A percentile compares a stretch with the other conserved stretches of the same genome.
phyloP scores from a whole-genome alignment of 2,113 vertebrate genomes.

The Pelodiscus sinensis region DNA sequence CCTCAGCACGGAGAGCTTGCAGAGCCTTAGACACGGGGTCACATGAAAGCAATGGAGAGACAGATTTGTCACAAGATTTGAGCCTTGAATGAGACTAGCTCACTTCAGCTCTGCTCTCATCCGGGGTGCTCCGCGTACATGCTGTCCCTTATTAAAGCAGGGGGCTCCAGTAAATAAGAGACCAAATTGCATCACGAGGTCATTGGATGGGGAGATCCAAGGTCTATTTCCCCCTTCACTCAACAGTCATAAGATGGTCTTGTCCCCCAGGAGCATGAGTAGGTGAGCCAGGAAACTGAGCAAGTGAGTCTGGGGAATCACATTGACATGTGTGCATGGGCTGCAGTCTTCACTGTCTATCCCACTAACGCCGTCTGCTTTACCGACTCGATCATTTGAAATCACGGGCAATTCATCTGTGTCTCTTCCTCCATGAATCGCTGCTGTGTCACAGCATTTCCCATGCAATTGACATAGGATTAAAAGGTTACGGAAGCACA shows the following conservation, averaged over 20 bases:
- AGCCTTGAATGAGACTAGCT: too few relatives aligned
- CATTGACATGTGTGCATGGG: not conserved
- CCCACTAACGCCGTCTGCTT: not conserved
- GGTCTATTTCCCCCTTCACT: not conserved
- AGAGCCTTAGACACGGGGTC: too few relatives aligned
- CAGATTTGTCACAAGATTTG: too few relatives aligned
- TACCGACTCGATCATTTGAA: not conserved
- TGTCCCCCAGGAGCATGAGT: not conserved
- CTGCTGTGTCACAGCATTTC: not conserved
- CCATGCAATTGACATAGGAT: not conserved
- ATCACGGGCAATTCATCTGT: not conserved
- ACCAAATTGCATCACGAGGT: not conserved
- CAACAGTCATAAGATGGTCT: not conserved
- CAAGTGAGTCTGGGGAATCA: not conserved
- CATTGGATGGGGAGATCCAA: not conserved
- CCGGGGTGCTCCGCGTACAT: not conserved
- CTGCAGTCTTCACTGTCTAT: too few relatives aligned
- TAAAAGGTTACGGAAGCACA: not conserved
- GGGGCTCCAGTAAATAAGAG: not conserved
- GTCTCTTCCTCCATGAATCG: not conserved
- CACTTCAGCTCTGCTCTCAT: too few relatives aligned
- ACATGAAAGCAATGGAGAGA: too few relatives aligned
- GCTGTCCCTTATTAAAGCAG: not conserved
- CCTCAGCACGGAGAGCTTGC: too few relatives aligned
- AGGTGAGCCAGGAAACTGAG: not conserved